Conservation (phyloP, 2,113 vertebrate genomes). For the Herpetotheres cachinnans region DNA sequence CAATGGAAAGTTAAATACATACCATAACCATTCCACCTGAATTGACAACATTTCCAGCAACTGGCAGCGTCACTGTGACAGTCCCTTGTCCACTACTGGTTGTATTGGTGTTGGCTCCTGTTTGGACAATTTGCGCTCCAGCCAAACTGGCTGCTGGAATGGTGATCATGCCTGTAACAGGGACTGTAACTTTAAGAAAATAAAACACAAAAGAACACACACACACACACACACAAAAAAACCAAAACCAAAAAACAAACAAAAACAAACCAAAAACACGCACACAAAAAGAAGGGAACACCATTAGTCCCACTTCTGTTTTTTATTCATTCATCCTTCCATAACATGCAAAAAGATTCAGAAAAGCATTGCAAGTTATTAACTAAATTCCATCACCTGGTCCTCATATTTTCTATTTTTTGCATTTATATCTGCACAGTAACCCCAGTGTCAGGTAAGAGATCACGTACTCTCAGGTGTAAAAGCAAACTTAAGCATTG, state of each 20-base stretch:
- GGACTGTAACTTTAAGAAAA: constrained; percentile 84
- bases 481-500: background rate
- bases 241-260: background rate
- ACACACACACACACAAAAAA: background rate
- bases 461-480: rapidly evolving
- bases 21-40: constrained; percentile 99
- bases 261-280: constrained; percentile 42
- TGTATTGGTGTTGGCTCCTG: constrained; percentile 92
- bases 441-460: background rate
- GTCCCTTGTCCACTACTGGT: constrained; percentile 96
- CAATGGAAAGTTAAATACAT: constrained; percentile 58
- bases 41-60: constrained; percentile 96
- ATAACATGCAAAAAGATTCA: background rate
- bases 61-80: constrained; percentile 95
- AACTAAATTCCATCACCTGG: background rate
- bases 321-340: constrained; percentile 41
- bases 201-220: constrained; percentile 51
- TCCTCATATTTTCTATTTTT: background rate
- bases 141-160: constrained; percentile 96
- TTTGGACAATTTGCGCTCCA: constrained; percentile 96
- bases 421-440: background rate
- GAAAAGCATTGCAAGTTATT: background rate
- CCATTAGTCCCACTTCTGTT: constrained; percentile 75
- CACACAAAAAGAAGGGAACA: constrained; percentile 78
- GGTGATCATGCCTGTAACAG: constrained; percentile 97